Evolutionary conservation across 23 tunicate genomes (phyloP).

Genomic region (Oikopleura vanhoeffeni): DNA sequence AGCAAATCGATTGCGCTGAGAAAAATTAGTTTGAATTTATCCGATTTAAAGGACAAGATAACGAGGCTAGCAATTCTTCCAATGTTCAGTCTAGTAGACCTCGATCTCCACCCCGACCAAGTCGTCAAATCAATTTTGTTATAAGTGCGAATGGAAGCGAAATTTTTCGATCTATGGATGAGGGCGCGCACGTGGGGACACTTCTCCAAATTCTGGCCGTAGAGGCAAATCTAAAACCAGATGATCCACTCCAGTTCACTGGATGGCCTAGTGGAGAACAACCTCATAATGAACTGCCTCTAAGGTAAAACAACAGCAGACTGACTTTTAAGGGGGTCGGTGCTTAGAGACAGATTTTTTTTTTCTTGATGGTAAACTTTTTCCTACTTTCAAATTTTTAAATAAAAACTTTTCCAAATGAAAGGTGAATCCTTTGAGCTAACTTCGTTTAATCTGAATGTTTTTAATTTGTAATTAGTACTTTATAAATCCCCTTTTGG

Average conservation of each 20-base stretch:
- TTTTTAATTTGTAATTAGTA: too few species aligned
- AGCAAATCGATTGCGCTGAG: too few species aligned
- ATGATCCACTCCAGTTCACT: background rate
- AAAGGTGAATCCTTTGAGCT: too few species aligned
- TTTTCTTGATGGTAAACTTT: too few species aligned
- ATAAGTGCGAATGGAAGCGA: background rate
- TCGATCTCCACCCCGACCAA: background rate
- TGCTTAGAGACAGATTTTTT: too few species aligned
- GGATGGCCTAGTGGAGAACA: constrained; percentile 13
- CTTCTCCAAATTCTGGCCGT: background rate
- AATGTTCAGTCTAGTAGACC: background rate
- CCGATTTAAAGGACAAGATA: background rate
- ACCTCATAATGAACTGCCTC: background rate
- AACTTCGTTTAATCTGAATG: background rate
- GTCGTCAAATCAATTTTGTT: background rate
- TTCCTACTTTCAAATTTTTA: too few species aligned
- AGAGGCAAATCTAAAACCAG: background rate
- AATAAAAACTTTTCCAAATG: too few species aligned
- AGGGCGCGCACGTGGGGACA: background rate
- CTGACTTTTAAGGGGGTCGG: too few species aligned
- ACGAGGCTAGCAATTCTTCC: background rate
- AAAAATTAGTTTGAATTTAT: too few species aligned
- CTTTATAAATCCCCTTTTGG: too few species aligned
- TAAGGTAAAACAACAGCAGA: background rate
- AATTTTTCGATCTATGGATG: background rate